Evolutionary conservation across 2,888 invertebrate species (phyloP).

Genomic region (Watsonalla binaria): DNA sequence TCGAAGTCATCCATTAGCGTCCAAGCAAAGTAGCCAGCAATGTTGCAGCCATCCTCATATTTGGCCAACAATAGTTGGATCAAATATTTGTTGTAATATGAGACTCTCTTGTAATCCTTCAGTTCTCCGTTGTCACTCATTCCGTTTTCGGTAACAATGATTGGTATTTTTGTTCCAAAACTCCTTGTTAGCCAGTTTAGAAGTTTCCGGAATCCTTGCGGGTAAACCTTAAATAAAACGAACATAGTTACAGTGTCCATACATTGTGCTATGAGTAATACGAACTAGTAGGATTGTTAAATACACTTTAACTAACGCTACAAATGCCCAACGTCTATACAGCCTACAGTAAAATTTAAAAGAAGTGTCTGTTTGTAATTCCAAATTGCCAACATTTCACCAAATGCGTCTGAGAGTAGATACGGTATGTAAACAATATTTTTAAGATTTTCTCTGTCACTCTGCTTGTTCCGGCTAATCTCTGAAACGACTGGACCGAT

Average conservation of each 20-base stretch:
- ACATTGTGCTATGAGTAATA: background rate
- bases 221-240: slow-evolving; percentile 69
- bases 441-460: too few species aligned
- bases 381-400: too few species aligned
- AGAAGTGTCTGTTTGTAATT: too few species aligned
- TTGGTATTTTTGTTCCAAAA: slow-evolving; percentile 76
- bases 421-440: too few species aligned
- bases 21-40: slow-evolving; percentile 79
- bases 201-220: slow-evolving; percentile 80
- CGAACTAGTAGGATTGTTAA: background rate
- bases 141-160: slow-evolving; percentile 80
- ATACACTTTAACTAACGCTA: background rate
- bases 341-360: too few species aligned
- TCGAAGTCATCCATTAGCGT: slow-evolving; percentile 82
- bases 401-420: too few species aligned
- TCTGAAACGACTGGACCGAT: too few species aligned
- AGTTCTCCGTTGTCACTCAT: slow-evolving; percentile 69
- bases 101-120: slow-evolving; percentile 64
- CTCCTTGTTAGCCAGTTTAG: slow-evolving; percentile 80
- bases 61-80: slow-evolving; percentile 57
- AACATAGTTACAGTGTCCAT: too few species aligned
- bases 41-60: slow-evolving; percentile 58
- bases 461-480: too few species aligned
- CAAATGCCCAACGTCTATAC: background rate
- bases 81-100: slow-evolving; percentile 73